These are phyloP conservation scores for Gymnoscopelus microlampas DNA, from an alignment of 2,797 vertebrate species.

Conservation along the genomic window DNA sequence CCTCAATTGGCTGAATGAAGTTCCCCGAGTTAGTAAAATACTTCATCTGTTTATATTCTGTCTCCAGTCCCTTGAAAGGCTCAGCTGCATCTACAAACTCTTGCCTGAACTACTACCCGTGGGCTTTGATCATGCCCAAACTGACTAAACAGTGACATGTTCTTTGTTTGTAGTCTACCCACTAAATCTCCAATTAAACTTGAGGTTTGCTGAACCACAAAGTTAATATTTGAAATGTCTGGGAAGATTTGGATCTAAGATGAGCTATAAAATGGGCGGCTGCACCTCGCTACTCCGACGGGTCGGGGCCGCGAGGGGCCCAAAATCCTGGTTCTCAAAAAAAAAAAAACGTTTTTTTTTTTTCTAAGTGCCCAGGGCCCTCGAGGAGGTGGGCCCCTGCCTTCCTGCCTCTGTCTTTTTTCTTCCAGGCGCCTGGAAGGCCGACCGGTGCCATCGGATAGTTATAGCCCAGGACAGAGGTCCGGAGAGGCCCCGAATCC, in stretches of 20 bases:
- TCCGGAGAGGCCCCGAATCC: too few species aligned
- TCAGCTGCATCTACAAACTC: too few species aligned
- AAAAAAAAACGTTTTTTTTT: too few species aligned
- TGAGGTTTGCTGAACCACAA: conserved; percentile 16
- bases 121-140: conserved; percentile 8
- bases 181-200: conserved; percentile 19
- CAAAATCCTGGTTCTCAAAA: too few species aligned
- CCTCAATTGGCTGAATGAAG: conserved; percentile 7
- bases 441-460: too few species aligned
- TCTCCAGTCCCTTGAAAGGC: conserved; percentile 1
- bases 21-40: background rate
- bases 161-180: conserved; percentile 2
- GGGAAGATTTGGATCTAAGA: conserved; percentile 12
- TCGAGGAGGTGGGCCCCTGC: too few species aligned
- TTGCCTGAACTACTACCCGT: background rate
- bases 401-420: too few species aligned
- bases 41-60: conserved; percentile 2
- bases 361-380: too few species aligned
- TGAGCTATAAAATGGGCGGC: conserved; percentile 15
- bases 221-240: conserved; percentile 8
- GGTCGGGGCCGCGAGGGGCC: too few species aligned
- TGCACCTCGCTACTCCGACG: too few species aligned
- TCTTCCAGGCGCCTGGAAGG: too few species aligned
- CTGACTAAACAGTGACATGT: background rate
- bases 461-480: too few species aligned